Percentiles rank a stretch among this genome's conserved stretches.
These are phyloP conservation scores for Synanthedon formicaeformis DNA, from an alignment of 2,888 invertebrate species.

Conservation along the genomic window DNA sequence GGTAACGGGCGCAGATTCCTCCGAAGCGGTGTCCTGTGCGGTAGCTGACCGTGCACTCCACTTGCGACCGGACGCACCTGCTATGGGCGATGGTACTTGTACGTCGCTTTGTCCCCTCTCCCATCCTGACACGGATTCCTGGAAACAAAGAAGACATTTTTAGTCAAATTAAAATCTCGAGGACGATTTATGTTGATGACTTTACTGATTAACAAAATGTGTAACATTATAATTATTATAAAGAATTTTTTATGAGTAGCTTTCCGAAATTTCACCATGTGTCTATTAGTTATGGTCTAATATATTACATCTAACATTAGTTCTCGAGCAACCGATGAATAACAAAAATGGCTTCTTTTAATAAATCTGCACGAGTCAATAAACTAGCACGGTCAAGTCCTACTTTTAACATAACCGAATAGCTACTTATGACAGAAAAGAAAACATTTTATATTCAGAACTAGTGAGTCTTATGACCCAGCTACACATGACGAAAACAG, in stretches of 20 bases:
- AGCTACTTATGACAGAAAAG: too few relatives aligned
- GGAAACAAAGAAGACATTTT: constrained; percentile 12
- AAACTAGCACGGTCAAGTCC: constrained; percentile 3
- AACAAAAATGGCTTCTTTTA: not conserved
- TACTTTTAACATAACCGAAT: not conserved
- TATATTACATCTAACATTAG: not conserved
- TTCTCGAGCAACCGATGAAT: not conserved
- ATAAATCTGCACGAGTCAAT: constrained; percentile 1
- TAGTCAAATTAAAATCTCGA: too few relatives aligned
- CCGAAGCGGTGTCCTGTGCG: constrained; percentile 49
- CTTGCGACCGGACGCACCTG: constrained; percentile 36
- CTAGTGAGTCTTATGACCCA: too few relatives aligned
- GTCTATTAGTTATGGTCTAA: too few relatives aligned
- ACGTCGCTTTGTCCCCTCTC: constrained; percentile 37
- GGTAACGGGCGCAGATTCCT: constrained; percentile 34
- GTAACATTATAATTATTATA: too few relatives aligned
- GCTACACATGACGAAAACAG: too few relatives aligned
- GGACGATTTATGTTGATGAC: too few relatives aligned
- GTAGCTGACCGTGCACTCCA: constrained; percentile 47
- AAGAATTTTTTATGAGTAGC: too few relatives aligned
- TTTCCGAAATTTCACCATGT: too few relatives aligned
- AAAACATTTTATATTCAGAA: too few relatives aligned
- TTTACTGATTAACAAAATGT: too few relatives aligned
- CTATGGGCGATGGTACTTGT: constrained; percentile 24
- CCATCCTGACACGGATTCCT: constrained; percentile 57